phyloP scores from a whole-genome alignment of 1,140 invertebrate species.

The Formica exsecta region DNA sequence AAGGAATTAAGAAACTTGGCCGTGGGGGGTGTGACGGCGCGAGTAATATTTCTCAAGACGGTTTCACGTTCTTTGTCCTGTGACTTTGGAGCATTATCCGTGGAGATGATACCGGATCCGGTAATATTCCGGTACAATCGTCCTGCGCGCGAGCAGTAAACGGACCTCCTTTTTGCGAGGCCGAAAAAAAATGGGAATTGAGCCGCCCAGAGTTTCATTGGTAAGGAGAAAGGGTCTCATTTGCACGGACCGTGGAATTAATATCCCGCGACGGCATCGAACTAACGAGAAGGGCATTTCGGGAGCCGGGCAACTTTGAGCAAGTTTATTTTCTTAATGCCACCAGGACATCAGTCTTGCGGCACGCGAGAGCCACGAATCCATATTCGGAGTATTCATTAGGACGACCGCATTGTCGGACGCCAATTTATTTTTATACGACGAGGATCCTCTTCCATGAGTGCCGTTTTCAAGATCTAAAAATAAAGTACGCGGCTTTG shows the following conservation, averaged over 20 bases:
- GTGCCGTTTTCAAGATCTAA: not conserved
- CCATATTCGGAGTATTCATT: conserved; percentile 65
- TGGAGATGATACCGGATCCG: conserved; percentile 55
- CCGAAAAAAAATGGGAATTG: conserved; percentile 46
- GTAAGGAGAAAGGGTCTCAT: conserved; percentile 44
- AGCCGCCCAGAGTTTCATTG: conserved; percentile 28
- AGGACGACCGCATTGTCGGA: conserved; percentile 52
- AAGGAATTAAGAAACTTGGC: conserved; percentile 45
- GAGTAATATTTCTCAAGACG: conserved; percentile 65
- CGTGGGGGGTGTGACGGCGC: not conserved
- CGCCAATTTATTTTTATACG: conserved; percentile 52
- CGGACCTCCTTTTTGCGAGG: conserved; percentile 57
- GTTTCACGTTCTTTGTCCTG: conserved; percentile 39
- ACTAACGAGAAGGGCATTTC: conserved; percentile 72
- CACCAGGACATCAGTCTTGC: conserved; percentile 61
- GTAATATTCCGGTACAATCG: conserved; percentile 65
- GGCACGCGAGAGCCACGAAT: conserved; percentile 9
- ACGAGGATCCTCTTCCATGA: not conserved
- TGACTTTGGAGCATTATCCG: not conserved
- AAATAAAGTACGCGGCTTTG: conserved; percentile 2
- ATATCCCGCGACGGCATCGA: conserved; percentile 64
- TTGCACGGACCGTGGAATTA: conserved; percentile 50
- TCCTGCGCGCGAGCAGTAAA: conserved; percentile 60
- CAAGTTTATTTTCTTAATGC: conserved; percentile 76
- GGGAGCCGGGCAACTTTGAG: conserved; percentile 41